Base-by-base conservation (phyloP, 2,888 invertebrate species). In the Sarcophaga rosellei region DNA sequence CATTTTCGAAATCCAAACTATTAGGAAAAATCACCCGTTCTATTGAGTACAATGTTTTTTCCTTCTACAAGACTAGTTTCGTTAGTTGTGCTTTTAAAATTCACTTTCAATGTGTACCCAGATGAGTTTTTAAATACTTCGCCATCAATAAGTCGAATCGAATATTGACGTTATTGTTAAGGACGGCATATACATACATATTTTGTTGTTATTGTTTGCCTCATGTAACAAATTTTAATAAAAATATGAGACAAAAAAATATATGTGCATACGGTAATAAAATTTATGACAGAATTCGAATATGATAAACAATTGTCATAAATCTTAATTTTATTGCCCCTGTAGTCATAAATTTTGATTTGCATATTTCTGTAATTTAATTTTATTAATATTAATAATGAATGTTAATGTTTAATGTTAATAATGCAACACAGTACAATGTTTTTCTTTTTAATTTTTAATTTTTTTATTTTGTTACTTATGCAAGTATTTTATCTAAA, bases 261-360 rank as follows among this genome's bases (percentile, higher is more conserved):
- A 47, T 15, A n/a, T 61, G 10, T n/a, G n/a, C 10, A 20, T 21
- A 61, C 10, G 61, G 4, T 61, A 69, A 21, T 47, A 69, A 53
- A 45, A 25, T 15, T 15, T 76, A 78, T 69, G 62, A 69, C 68
- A 35, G 35, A 45, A 78, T 69, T 75, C 65, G 63, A 75, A 72
- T 65, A 80, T 75, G 79, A 84, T 70, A 65, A 79, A 69, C 84
- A 84, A 80, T 80, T 80, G 70, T 80, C 84, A 76, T 84, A 84
- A 84, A 84, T 84, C 79, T 84, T 80, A 79, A 84, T 84, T 70
- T 84, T 84, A 84, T 84, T 84, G 79, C 84, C 79, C 76, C 79
- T 61, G 47, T 59, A 70, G 84, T 72, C 65, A 75, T 84, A 84
- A 84, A 84, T 84, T 80, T 80, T 80, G 65, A 84, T 84, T 84